These are phyloP conservation scores for Smittia aterrima DNA, from an alignment of 2,888 invertebrate genomes.

Conservation along the genomic window DNA sequence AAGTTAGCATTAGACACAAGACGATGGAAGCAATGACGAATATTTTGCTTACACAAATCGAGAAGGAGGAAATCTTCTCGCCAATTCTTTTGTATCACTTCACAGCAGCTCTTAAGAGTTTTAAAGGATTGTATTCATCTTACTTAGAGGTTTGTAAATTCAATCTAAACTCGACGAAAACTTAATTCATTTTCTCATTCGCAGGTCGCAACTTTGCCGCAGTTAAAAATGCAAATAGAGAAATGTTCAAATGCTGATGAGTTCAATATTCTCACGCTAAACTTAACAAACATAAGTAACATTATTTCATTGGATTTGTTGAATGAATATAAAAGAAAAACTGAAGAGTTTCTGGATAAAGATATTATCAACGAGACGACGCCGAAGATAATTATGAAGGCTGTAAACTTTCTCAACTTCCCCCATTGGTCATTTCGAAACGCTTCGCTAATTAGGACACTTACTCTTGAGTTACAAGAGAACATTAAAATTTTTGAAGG, in stretches of 20 bases:
- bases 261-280: constrained; percentile 54
- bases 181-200: too few species aligned
- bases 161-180: too few species aligned
- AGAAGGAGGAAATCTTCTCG: neutral
- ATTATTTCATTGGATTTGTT: constrained; percentile 52
- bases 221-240: constrained; percentile 49
- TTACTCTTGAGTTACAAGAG: constrained; percentile 51
- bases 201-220: constrained; percentile 52
- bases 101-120: neutral
- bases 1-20: neutral
- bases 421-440: constrained; percentile 55
- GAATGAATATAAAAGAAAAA: constrained; percentile 50
- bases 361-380: constrained; percentile 47
- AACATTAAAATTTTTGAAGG: constrained; percentile 51
- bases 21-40: neutral
- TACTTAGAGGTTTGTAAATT: neutral
- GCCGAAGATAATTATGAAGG: constrained; percentile 48
- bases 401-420: constrained; percentile 54
- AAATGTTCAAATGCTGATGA: constrained; percentile 51
- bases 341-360: constrained; percentile 49
- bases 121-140: neutral
- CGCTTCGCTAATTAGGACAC: constrained; percentile 49
- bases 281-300: constrained; percentile 53
- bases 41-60: neutral
- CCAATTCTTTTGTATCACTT: neutral